Base-by-base conservation (phyloP, 2,797 vertebrate species). In the Leptatherina wallacei region DNA sequence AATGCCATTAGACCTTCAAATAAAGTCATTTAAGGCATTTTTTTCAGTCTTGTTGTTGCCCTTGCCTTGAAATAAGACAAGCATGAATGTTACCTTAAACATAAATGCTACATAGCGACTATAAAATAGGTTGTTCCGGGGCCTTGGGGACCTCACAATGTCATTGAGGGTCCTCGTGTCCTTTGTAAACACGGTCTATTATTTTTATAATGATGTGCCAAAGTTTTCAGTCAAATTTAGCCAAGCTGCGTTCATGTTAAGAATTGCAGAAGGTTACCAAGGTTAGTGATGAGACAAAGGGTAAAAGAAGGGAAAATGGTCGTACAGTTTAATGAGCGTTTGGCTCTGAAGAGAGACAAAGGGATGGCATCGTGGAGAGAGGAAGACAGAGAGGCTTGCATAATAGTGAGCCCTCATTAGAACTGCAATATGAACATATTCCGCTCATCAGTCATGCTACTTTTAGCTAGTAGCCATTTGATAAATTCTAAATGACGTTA, bases 51-150 rank as follows among this genome's bases (percentile, higher is more conserved):
- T 40, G 80, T 66, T 82, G 71, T 87, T 87, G 88, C 81, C 88
- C 87, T 91, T 89, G 75, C 76, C 67, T 78, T 71, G 65, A 73
- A 90, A 83, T 73, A 85, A 89, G 84, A 87, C 80, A 88, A 86
- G 86, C 89, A 88, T 91, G 87, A 92, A 91, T 91, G 88, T 91
- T 91, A 88, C 87, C 87, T 86, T 83, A 87, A 78, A 84, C 86
- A 83, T 86, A 84, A 88, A 84, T 81, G 83, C 83, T 81, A 85
- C 70, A 71, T 75, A 55, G 59, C 6, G 51, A 67, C 71, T 69
- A 70, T 85, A 91, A 91, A 91, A 78, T 73, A 73, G 79, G 86
- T 87, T 87, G 78, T 81, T 66, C 1, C 24, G 59, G 75, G 70
- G 64, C 85, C 78, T 66, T 3, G 22, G 87, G 84, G 88, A 91